Evolutionary conservation across 2,888 invertebrate genomes (phyloP).

Genomic region (Saturnia japonica): DNA sequence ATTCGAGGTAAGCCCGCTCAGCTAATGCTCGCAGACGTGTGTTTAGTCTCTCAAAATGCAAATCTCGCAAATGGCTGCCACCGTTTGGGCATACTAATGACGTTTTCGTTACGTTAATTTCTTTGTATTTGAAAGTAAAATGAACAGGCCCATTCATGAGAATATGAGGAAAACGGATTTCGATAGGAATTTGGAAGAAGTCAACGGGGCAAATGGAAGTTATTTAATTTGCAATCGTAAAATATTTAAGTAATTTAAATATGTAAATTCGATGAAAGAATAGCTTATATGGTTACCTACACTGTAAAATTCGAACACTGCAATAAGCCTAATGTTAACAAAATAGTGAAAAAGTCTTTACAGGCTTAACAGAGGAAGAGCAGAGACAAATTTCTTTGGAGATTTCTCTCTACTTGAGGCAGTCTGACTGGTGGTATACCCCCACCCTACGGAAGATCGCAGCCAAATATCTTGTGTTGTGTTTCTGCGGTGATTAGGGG

Average conservation of each 20-base stretch:
- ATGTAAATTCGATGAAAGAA: too few species aligned
- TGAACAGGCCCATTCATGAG: background rate
- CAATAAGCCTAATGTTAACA: too few species aligned
- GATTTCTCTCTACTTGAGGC: too few species aligned
- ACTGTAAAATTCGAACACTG: too few species aligned
- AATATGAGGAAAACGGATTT: conserved; percentile 6
- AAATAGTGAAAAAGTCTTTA: too few species aligned
- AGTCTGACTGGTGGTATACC: too few species aligned
- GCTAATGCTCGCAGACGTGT: background rate
- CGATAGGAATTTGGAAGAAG: background rate
- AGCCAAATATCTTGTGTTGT: too few species aligned
- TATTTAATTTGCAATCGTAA: background rate
- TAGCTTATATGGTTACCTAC: too few species aligned
- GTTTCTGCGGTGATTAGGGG: too few species aligned
- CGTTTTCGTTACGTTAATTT: conserved; percentile 27
- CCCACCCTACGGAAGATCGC: too few species aligned
- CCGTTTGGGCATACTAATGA: conserved; percentile 33
- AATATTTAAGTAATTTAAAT: background rate
- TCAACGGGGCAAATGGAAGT: background rate
- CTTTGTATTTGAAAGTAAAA: conserved; percentile 20
- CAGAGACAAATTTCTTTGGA: too few species aligned
- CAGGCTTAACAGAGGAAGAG: too few species aligned
- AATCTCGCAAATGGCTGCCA: conserved; percentile 33
- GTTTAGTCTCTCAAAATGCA: conserved; percentile 32
- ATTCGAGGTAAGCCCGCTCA: background rate